Base-by-base conservation (phyloP, 2,797 vertebrate genomes). In the Chrosomus eos region DNA sequence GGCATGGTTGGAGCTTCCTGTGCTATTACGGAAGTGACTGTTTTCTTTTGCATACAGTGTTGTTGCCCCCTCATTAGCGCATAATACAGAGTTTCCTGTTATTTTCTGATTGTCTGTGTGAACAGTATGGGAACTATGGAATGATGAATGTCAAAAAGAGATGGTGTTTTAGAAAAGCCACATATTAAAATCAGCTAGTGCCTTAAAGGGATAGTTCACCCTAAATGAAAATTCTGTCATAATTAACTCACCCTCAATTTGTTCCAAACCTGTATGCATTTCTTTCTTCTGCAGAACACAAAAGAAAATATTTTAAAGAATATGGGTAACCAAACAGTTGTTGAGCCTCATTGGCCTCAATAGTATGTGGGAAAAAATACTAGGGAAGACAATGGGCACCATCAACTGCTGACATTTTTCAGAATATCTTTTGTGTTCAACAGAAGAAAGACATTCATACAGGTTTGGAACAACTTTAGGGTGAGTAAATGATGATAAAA, bases 1-100 rank as follows among this genome's bases (percentile, higher is more conserved):
- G 53, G 53, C 85, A 58, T 88, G 86, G 89, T 60, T 81, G 51
- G 31, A 81, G 60, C 91, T 94, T 95, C 94, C 93, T 93, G 93
- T 92, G 88, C 90, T 89, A 86, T 89, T 89, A 87, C 91, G 93
- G 93, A 93, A 94, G 92, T 90, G 86, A 73, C 89, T 93, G 93
- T 94, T 92, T 82, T 87, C 73, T 88, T 84, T 87, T 77, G 85
- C 79, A n/a, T 45, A 36, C 33, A 67, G 74, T 76, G 72, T 82
- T 89, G 83, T 73, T 87, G 85, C 58, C 83, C 75, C 13, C 80
- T 76, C 60, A 64, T 89, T 89, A 84, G 62, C 40, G 5, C 38
- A 43, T 72, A 75, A 31, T 55, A 26, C n/a, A 75, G n/a, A 60
- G 73, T 84, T 89, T 88, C 85, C 86, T 89, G 87, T 82, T 82